A percentile compares a stretch with the other conserved stretches of the same genome.
Conservation (phyloP, 1,140 invertebrate species). For the Ruditapes philippinarum region DNA sequence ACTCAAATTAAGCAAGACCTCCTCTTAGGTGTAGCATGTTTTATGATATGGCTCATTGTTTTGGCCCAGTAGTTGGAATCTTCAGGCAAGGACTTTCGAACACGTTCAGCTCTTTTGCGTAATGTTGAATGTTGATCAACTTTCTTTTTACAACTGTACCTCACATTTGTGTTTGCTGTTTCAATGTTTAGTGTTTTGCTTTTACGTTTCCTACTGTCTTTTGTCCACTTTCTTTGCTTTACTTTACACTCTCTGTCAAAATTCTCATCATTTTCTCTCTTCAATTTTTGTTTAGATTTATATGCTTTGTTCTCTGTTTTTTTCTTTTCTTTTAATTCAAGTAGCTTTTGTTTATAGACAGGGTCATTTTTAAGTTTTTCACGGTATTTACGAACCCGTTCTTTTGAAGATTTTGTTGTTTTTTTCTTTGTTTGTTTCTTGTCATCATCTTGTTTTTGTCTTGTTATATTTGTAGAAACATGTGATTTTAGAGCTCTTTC, state of each 20-base stretch:
- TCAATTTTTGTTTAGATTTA: not conserved
- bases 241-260: slow-evolving; percentile 22
- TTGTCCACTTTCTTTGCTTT: slow-evolving; percentile 36
- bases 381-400: slow-evolving; percentile 18
- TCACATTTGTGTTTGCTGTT: not conserved
- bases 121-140: not conserved
- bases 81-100: not conserved
- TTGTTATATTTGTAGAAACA: not conserved
- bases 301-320: slow-evolving; percentile 15
- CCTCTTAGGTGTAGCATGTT: slow-evolving; percentile 34
- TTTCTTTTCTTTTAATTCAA: slow-evolving; percentile 15
- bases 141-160: not conserved
- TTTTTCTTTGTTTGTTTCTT: not conserved
- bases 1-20: not conserved
- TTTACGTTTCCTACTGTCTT: slow-evolving; percentile 2
- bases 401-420: slow-evolving; percentile 1
- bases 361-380: slow-evolving; percentile 49
- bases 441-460: not conserved
- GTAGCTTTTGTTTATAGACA: not conserved
- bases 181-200: not conserved
- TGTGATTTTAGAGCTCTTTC: not conserved
- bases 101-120: slow-evolving; percentile 1
- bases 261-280: not conserved
- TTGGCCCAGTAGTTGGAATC: not conserved
- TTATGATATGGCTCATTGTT: slow-evolving; percentile 5